Evolutionary conservation across 1,140 invertebrate species (phyloP).

Genomic region (Lamellibrachia luymesi): DNA sequence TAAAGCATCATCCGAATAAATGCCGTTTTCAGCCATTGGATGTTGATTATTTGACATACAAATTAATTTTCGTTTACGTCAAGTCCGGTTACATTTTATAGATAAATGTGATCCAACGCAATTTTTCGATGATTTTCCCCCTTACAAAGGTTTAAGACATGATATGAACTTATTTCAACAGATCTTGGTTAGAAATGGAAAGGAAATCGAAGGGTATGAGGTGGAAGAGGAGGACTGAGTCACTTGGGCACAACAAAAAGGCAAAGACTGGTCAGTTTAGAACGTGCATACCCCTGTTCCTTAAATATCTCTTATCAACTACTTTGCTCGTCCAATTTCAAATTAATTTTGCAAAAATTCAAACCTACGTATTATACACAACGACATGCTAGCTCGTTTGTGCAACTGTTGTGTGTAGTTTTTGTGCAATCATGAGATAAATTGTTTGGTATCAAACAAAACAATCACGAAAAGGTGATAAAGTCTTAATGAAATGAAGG

Average conservation of each 20-base stretch:
- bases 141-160: background rate
- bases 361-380: no score
- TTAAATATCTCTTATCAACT: no score
- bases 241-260: background rate
- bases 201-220: background rate
- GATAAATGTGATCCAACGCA: background rate
- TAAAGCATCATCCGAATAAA: background rate
- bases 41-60: background rate
- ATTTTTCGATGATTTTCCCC: background rate
- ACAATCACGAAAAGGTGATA: no score
- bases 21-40: background rate
- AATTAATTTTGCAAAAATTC: no score
- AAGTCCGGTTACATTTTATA: no score
- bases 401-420: no score
- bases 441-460: no score
- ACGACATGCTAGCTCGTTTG: no score
- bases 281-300: no score
- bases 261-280: background rate
- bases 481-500: no score
- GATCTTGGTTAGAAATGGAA: background rate
- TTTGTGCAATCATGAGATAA: no score
- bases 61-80: background rate
- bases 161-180: background rate
- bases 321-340: no score
- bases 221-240: background rate